Base-by-base conservation (phyloP, 2,888 invertebrate genomes). In the Coremacera marginata region DNA sequence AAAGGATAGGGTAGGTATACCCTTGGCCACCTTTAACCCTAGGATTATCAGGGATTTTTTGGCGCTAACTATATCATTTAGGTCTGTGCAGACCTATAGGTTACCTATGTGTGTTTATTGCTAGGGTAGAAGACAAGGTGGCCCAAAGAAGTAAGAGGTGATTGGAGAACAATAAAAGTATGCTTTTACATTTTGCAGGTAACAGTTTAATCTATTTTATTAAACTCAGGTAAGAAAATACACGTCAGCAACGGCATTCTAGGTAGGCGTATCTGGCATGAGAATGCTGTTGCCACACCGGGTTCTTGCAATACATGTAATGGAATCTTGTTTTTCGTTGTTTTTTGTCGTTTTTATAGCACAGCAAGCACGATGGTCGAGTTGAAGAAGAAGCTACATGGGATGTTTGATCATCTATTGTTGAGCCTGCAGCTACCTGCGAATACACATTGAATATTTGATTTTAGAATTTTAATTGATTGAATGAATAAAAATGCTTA, bases 231-330 rank as follows among this genome's bases (percentile, higher is more conserved):
- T 37, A 37, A 37, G n/a, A 37, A 37, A 37, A 67, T 57, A 57
- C 52, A 68, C 22, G 3, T 57, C 63, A 73, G 19, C 3, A 8
- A 60, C 60, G 57, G 27, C 75, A 68, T 68, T 75, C 60, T 67
- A 70, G 19, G 37, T 60, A 75, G 25, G 67, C 22, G 49, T 75
- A 75, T n/a, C n/a, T 75, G 68, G 68, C 49, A 70, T 68, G 27
- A 57, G 57, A 75, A 49, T 75, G 68, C n/a, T 75, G 75, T 60
- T 16, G 44, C 14, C 62, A 70, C 22, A 75, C 68, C 31, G 62
- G 51, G 0, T 75, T 75, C 27, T 75, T 70, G 19, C 70, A 70
- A 75, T 68, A 27, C 60, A 44, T 68, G 75, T 49, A 68, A 57
- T 75, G 67, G 57, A 68, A 75, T 5, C 67, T 49, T n/a, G 49